These are phyloP conservation scores for Probosciger aterrimus DNA, from an alignment of 2,113 vertebrate genomes.

Conservation along the genomic window DNA sequence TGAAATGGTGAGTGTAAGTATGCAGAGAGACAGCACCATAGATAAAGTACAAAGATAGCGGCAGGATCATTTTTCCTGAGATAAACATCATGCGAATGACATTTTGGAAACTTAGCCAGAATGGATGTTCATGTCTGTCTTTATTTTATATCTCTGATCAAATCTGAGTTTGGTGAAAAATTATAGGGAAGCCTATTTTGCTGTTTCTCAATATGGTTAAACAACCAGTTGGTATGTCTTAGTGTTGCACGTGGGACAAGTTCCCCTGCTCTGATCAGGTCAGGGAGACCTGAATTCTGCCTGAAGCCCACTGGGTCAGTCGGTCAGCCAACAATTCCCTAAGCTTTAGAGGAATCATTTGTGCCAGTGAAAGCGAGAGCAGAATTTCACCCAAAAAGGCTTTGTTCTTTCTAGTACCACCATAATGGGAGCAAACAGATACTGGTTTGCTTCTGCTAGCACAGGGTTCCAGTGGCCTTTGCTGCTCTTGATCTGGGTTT, in stretches of 20 bases:
- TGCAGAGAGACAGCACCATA: neutral
- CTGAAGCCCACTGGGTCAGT: neutral
- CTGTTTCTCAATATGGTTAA: conserved; percentile 53
- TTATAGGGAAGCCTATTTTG: conserved; percentile 22
- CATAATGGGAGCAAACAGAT: accelerated
- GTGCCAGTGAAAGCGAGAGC: neutral
- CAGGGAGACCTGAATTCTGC: conserved; percentile 43
- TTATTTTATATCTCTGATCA: conserved; percentile 26
- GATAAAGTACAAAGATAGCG: conserved; percentile 50
- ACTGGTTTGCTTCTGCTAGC: neutral
- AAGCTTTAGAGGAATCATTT: neutral
- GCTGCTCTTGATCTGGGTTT: neutral
- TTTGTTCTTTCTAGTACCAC: neutral
- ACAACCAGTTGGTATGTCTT: neutral
- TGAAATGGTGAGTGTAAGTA: neutral
- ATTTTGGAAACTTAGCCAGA: neutral
- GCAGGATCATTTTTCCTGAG: neutral
- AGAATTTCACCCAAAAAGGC: neutral
- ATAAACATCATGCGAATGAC: neutral
- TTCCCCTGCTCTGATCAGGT: conserved; percentile 23
- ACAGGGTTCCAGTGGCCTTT: neutral
- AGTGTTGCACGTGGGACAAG: neutral
- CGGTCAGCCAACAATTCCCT: conserved; percentile 36
- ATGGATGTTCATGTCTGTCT: neutral
- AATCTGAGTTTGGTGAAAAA: conserved; percentile 44